Percentiles rank a stretch among this genome's conserved stretches.
These are phyloP conservation scores for Brachionus plicatilis DNA, from an alignment of 1,140 invertebrate genomes.

Conservation along the genomic window DNA sequence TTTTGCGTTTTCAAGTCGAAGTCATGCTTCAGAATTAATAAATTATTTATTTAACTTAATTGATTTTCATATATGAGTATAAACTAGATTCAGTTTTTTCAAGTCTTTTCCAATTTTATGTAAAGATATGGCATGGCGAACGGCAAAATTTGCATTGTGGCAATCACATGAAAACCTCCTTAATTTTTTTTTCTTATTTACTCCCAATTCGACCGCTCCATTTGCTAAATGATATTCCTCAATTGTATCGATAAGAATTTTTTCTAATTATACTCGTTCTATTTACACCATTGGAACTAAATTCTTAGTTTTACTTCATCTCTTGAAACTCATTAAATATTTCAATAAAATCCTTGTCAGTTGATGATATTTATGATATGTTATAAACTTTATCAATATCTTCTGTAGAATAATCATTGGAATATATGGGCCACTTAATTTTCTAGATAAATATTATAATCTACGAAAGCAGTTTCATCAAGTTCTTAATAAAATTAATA, in stretches of 20 bases:
- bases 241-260: neutral
- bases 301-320: neutral
- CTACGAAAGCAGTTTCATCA: neutral
- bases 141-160: neutral
- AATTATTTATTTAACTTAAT: neutral
- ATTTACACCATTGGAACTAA: neutral
- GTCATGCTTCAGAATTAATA: neutral
- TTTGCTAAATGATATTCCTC: neutral
- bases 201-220: neutral
- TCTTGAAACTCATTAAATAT: neutral
- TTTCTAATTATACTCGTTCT: neutral
- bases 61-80: neutral
- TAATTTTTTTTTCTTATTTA: too few species aligned
- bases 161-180: neutral
- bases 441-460: neutral
- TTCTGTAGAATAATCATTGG: neutral
- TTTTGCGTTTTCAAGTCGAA: neutral
- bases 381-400: neutral
- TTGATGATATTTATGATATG: neutral
- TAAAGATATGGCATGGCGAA: neutral
- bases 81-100: neutral
- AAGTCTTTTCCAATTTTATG: neutral
- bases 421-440: neutral
- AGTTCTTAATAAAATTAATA: neutral
- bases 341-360: neutral